Conservation (phyloP, 2,113 vertebrate genomes). For the Neomonachus schauinslandi region DNA sequence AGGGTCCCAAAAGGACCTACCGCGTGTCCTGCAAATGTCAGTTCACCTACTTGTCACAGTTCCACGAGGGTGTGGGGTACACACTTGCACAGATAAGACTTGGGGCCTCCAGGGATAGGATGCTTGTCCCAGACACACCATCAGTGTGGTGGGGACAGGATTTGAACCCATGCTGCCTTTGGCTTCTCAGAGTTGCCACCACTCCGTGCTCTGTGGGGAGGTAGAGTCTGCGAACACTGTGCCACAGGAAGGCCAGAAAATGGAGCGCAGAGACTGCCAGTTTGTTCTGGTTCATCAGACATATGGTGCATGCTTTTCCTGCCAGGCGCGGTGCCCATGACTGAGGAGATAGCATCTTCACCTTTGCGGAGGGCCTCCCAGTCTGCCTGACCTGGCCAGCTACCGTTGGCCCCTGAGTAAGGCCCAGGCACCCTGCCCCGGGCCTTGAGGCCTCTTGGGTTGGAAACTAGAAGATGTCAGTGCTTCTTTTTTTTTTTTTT, state of each 20-base stretch:
- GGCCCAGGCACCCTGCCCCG: accelerated
- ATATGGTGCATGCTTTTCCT: neutral
- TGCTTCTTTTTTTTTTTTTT: too few species aligned
- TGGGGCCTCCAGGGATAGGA: neutral
- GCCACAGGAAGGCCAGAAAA: neutral
- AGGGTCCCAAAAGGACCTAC: neutral
- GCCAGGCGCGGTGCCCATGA: neutral
- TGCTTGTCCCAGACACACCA: neutral
- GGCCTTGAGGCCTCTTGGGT: neutral
- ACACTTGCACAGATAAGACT: neutral
- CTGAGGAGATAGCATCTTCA: accelerated
- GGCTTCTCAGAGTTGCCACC: neutral
- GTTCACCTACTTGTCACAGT: neutral
- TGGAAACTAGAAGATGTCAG: neutral
- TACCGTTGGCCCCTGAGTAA: neutral
- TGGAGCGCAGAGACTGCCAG: neutral
- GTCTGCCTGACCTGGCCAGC: neutral
- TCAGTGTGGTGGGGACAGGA: accelerated
- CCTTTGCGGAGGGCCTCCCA: neutral
- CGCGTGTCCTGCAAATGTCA: accelerated
- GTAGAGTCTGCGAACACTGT: neutral
- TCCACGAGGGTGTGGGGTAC: accelerated
- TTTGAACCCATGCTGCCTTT: neutral
- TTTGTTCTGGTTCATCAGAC: neutral
- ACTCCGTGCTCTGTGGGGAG: neutral